phyloP scores from a whole-genome alignment of 2,888 invertebrate species.

The Cerceris ruficornis region DNA sequence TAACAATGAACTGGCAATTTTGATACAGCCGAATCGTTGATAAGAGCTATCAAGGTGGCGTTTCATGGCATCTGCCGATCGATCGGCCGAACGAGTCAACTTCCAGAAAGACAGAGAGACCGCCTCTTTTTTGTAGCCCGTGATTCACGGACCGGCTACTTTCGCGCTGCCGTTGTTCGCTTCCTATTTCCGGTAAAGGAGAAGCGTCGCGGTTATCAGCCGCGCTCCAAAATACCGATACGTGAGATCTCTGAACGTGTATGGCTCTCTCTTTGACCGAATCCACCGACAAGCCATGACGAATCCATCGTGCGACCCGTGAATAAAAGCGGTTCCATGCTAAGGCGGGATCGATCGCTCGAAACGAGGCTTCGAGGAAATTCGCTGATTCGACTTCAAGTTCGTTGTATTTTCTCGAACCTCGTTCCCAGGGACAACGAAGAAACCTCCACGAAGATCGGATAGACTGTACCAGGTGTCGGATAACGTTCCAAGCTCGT shows the following conservation, averaged over 20 bases:
- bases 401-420: conserved; percentile 13
- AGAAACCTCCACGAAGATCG: conserved; percentile 45
- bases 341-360: conserved; percentile 64
- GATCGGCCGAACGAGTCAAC: conserved; percentile 43
- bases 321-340: conserved; percentile 70
- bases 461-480: conserved; percentile 17
- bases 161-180: conserved; percentile 10
- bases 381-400: not conserved
- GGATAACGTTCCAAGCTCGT: not conserved
- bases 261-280: conserved; percentile 39
- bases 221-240: not conserved
- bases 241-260: conserved; percentile 9
- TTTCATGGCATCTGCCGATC: conserved; percentile 53
- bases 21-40: not conserved
- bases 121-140: conserved; percentile 10
- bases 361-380: conserved; percentile 13
- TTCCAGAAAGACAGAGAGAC: conserved; percentile 10
- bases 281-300: conserved; percentile 59
- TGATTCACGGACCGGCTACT: conserved; percentile 17
- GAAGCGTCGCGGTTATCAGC: conserved; percentile 13
- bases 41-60: conserved; percentile 45
- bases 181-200: conserved; percentile 15
- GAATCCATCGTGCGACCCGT: conserved; percentile 67
- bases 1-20: too few relatives aligned
- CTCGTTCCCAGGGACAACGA: conserved; percentile 8